Evolutionary conservation across 2,888 invertebrate genomes (phyloP).

Genomic region (Automeris io): DNA sequence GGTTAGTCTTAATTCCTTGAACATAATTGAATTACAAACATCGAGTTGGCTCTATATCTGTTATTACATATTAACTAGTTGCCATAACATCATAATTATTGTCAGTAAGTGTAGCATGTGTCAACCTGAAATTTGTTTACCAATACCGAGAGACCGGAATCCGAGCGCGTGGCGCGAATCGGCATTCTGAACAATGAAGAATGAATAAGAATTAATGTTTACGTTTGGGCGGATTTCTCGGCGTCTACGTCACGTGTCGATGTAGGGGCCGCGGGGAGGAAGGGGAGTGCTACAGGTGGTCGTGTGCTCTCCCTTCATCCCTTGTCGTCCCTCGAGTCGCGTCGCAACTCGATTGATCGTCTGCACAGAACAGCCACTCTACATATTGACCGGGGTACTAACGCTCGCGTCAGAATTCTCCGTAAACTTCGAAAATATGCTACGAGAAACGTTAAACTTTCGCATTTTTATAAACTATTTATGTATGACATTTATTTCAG

Average conservation of each 20-base stretch:
- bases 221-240: constrained; percentile 75
- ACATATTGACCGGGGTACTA: constrained; percentile 73
- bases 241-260: constrained; percentile 74
- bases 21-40: constrained; percentile 58
- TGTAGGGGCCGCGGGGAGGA: constrained; percentile 35
- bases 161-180: constrained; percentile 59
- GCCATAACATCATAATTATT: constrained; percentile 28
- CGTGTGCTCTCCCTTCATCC: constrained; percentile 27
- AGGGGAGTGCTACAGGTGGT: constrained; percentile 63
- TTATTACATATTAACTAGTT: constrained; percentile 20
- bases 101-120: constrained; percentile 25
- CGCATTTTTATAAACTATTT: neutral
- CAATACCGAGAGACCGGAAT: constrained; percentile 64
- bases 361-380: constrained; percentile 69
- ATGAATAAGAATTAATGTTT: constrained; percentile 76
- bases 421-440: constrained; percentile 51
- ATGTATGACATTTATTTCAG: neutral
- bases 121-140: constrained; percentile 62
- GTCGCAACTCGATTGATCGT: constrained; percentile 70
- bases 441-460: constrained; percentile 35
- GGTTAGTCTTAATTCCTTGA: constrained; percentile 41
- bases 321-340: constrained; percentile 24
- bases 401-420: constrained; percentile 63
- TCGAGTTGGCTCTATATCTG: constrained; percentile 26
- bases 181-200: constrained; percentile 72